These are phyloP conservation scores for Priocnemis perturbator DNA, from an alignment of 2,888 invertebrate species.

Conservation along the genomic window DNA sequence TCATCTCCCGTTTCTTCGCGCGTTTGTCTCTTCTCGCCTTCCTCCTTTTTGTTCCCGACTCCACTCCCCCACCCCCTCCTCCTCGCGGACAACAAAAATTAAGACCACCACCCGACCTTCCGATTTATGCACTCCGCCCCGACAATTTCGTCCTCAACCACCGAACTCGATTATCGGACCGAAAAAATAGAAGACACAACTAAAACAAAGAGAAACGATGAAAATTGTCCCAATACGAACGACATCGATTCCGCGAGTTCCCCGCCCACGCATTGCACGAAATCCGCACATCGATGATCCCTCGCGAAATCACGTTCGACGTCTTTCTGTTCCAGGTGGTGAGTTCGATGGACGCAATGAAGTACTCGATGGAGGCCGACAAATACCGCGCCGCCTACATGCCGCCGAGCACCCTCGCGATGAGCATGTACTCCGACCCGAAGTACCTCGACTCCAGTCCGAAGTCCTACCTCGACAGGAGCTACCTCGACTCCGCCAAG, in stretches of 20 bases:
- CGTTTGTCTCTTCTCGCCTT: constrained; percentile 68
- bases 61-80: background rate
- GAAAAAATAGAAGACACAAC: too few species aligned
- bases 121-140: too few species aligned
- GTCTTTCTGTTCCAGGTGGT: constrained; percentile 80
- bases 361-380: constrained; percentile 86
- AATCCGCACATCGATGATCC: too few species aligned
- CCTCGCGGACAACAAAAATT: too few species aligned
- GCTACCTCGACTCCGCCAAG: constrained; percentile 85
- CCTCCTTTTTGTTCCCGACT: constrained; percentile 15
- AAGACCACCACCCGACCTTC: too few species aligned
- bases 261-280: too few species aligned
- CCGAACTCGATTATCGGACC: too few species aligned
- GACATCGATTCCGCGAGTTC: too few species aligned
- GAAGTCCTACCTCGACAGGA: constrained; percentile 79
- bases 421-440: constrained; percentile 85
- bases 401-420: constrained; percentile 79
- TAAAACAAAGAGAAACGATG: too few species aligned
- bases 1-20: constrained; percentile 14
- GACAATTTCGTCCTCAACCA: too few species aligned
- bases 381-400: constrained; percentile 85
- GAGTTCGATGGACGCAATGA: constrained; percentile 86
- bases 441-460: constrained; percentile 80
- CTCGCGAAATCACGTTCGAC: background rate
- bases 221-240: too few species aligned